These are phyloP conservation scores for Hyperoplus immaculatus DNA, from an alignment of 2,797 vertebrate genomes.

Conservation along the genomic window DNA sequence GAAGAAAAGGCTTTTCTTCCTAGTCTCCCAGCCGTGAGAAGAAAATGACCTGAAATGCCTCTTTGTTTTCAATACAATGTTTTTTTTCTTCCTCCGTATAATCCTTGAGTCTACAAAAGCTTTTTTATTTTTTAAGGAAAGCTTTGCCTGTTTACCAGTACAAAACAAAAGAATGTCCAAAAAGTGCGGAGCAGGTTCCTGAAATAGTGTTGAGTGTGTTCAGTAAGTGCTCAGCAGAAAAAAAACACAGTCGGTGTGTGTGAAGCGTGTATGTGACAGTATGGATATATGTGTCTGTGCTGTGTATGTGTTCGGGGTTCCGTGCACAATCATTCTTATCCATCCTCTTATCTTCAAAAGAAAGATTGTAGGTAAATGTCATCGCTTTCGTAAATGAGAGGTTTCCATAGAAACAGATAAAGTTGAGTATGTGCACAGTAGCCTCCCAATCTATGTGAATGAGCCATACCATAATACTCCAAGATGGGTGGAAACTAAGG, in stretches of 20 bases:
- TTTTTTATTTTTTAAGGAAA: neutral
- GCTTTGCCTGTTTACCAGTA: neutral
- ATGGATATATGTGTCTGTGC: neutral
- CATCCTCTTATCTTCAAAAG: slow-evolving; percentile 19
- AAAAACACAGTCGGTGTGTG: slow-evolving; percentile 3
- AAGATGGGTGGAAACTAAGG: slow-evolving; percentile 59
- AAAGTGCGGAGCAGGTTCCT: neutral
- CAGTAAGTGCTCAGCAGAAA: neutral
- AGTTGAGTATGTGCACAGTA: slow-evolving; percentile 49
- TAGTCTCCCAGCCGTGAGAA: neutral
- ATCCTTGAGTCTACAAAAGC: rapidly evolving
- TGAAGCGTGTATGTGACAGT: slow-evolving; percentile 1
- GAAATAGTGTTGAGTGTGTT: slow-evolving; percentile 19
- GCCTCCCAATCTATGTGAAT: slow-evolving; percentile 68
- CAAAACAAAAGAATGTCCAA: neutral
- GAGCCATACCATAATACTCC: slow-evolving; percentile 78
- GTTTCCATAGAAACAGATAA: slow-evolving; percentile 77
- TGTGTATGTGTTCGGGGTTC: neutral
- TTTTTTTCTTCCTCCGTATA: neutral
- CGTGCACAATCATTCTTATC: neutral
- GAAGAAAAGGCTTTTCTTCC: slow-evolving; percentile 4
- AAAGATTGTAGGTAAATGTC: slow-evolving; percentile 55
- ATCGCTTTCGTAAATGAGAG: slow-evolving; percentile 34
- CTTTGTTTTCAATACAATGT: neutral
- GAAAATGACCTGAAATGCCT: neutral